Percentiles rank a stretch among this genome's conserved stretches.
These are phyloP conservation scores for Acanthosepion pharaonis DNA, from an alignment of 2,888 invertebrate species.

Conservation along the genomic window DNA sequence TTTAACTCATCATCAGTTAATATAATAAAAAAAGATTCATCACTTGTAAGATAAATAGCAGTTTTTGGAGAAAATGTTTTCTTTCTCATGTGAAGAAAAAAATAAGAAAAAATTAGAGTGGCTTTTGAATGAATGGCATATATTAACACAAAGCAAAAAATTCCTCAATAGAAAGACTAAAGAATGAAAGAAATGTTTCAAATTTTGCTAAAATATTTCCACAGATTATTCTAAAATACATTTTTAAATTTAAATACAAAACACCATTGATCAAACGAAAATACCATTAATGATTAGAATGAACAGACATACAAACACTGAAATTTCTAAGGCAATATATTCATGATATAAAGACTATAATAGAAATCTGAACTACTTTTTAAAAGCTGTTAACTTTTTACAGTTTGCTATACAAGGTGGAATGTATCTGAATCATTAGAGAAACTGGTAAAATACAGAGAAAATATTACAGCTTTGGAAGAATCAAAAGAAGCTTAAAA, in stretches of 20 bases:
- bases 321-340: conserved; percentile 15
- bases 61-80: background rate
- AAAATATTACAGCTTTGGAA: background rate
- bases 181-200: background rate
- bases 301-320: background rate
- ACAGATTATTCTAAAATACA: background rate
- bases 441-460: background rate
- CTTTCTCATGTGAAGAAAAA: background rate
- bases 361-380: background rate
- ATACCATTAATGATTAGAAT: background rate
- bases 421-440: background rate
- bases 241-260: background rate
- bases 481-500: background rate
- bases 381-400: background rate
- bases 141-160: background rate
- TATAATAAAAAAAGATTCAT: background rate
- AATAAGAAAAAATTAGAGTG: background rate
- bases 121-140: background rate
- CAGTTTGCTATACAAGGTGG: background rate
- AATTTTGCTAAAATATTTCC: background rate
- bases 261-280: background rate
- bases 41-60: background rate
- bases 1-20: background rate
- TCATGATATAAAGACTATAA: background rate
- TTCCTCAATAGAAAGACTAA: background rate